A percentile compares a stretch with the other conserved stretches of the same genome.
These are phyloP conservation scores for Chaetura pelagica DNA, from an alignment of 2,113 vertebrate species.

Conservation along the genomic window DNA sequence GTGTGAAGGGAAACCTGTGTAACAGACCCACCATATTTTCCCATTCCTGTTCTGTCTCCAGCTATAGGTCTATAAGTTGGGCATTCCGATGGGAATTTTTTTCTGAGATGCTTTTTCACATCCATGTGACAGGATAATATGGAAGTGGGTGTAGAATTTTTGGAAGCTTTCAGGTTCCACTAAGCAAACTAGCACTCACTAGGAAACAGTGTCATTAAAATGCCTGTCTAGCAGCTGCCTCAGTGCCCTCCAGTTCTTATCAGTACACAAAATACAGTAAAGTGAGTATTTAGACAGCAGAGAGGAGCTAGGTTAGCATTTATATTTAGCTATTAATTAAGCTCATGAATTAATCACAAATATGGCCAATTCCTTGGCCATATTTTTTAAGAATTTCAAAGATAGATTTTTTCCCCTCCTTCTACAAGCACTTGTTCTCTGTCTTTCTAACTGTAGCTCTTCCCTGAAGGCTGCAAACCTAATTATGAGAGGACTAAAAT, in stretches of 20 bases:
- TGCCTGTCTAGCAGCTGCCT: not conserved
- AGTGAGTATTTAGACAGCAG: not conserved
- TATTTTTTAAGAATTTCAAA: not conserved
- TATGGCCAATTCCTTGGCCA: not conserved
- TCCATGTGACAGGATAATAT: not conserved
- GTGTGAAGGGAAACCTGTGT: not conserved
- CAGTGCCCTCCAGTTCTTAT: not conserved
- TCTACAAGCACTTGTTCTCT: not conserved
- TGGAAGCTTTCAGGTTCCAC: not conserved
- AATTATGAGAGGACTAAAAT: constrained; percentile 6
- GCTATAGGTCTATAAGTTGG: not conserved
- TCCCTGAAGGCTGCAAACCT: constrained; percentile 34
- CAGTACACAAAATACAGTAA: not conserved
- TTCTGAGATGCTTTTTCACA: not conserved
- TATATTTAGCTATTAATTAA: constrained; percentile 25
- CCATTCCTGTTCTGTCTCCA: not conserved
- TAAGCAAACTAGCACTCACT: not conserved
- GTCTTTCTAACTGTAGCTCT: not conserved
- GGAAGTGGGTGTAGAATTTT: not conserved
- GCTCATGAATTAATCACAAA: not conserved
- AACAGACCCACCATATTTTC: not conserved
- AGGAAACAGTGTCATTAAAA: not conserved
- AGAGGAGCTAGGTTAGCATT: not conserved
- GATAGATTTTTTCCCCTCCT: not conserved
- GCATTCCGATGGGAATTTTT: not conserved